Conservation (phyloP, 2,888 invertebrate species). For the Thecophora atra region DNA sequence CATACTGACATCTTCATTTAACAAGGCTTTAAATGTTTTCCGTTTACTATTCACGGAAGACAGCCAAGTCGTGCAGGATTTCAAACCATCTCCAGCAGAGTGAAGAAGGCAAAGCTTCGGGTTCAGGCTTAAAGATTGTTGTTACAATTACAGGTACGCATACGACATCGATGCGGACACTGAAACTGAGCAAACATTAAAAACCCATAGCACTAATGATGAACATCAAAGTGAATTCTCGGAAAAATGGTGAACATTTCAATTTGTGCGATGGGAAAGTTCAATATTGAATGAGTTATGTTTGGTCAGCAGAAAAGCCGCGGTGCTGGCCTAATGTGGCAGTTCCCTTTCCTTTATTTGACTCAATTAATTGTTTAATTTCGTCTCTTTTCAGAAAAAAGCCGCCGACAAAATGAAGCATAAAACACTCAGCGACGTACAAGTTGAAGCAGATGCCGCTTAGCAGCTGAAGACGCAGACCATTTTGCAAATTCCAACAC, state of each 20-base stretch:
- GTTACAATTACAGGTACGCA: too few species aligned
- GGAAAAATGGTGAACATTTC: constrained; percentile 12
- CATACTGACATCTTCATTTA: too few species aligned
- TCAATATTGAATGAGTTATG: constrained; percentile 23
- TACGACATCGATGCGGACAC: too few species aligned
- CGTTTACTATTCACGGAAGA: too few species aligned
- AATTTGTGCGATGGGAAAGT: constrained; percentile 22
- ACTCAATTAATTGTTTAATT: not conserved
- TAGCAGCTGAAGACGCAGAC: not conserved
- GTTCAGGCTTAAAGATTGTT: too few species aligned
- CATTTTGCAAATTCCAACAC: constrained; percentile 18
- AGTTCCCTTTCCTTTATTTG: not conserved
- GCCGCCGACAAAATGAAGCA: not conserved
- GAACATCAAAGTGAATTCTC: constrained; percentile 6
- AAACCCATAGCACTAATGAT: not conserved
- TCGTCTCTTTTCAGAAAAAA: not conserved
- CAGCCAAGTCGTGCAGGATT: too few species aligned
- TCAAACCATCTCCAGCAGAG: too few species aligned
- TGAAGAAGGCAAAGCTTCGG: too few species aligned
- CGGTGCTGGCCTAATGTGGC: not conserved
- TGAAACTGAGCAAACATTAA: not conserved
- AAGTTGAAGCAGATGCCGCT: not conserved
- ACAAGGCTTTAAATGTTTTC: too few species aligned
- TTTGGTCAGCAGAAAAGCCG: not conserved
- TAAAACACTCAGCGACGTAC: not conserved